Evolutionary conservation across 2,888 invertebrate genomes (phyloP), one percentile per base, ranked within the genome.

Genomic region (Camptogramma bilineatum): DNA sequence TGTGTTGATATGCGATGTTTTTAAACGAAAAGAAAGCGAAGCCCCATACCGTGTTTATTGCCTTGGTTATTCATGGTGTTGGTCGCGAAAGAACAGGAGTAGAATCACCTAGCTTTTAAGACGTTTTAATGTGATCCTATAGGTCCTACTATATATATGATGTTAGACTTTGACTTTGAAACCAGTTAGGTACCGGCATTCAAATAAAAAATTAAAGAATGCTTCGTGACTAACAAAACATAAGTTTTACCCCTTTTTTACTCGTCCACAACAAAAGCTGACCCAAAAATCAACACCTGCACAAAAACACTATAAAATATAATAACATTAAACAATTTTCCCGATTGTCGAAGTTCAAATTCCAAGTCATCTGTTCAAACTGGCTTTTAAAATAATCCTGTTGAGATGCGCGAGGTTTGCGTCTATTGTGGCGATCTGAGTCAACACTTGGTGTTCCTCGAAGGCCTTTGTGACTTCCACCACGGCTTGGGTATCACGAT

Each of bases 391-490:
- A 88, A 87, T 91, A 91, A 91, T 91, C 34, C 88, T 77, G 78
- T 80, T 79, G 79, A 83, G 77, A 68, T 73, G 71, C 69, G 67
- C 66, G 79, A 79, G 90, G 91, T 91, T 93, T 93, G 85, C 78
- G 64, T 70, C 83, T 81, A 88, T 92, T 92, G 91, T 92, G 80
- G 79, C 76, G 78, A 75, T 78, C 80, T 78, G 82, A 77, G 87
- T 90, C 87, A 92, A 92, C 91, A 92, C 91, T 91, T 68, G 73
- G 76, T 75, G 79, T 92, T 91, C 92, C 82, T 72, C 87, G 93
- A 92, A 92, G 74, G 79, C 72, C 80, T 84, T 89, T 87, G 83
- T 85, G 71, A 73, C 78, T 76, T 82, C 80, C 86, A 80, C 79
- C 87, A 86, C 85, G 83, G 86, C 81, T 79, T 81, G 60, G 58